Conservation (phyloP, 1,140 invertebrate genomes). For the Aphelinus certus region DNA sequence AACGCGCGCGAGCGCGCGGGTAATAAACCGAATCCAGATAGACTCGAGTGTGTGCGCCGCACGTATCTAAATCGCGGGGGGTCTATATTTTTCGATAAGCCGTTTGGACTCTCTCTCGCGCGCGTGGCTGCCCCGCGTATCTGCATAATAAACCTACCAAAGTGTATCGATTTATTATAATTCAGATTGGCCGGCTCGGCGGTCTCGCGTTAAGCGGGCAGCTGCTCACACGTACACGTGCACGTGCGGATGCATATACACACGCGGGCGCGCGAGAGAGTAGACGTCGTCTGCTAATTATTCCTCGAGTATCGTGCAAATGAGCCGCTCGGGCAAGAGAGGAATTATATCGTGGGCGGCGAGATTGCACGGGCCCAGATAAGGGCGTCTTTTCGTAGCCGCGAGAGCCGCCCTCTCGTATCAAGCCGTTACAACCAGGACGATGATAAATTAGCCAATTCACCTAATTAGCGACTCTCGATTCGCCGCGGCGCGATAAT, state of each 20-base stretch:
- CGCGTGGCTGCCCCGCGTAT: constrained; percentile 30
- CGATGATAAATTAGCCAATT: constrained; percentile 42
- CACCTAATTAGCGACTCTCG: constrained; percentile 38
- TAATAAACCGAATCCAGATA: too few species aligned
- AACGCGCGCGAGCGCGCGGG: too few species aligned
- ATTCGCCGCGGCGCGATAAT: constrained; percentile 38
- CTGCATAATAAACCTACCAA: constrained; percentile 11
- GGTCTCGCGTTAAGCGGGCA: constrained; percentile 40
- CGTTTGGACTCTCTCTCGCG: neutral
- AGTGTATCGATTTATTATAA: constrained; percentile 60
- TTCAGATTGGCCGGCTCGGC: constrained; percentile 56
- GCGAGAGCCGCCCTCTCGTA: constrained; percentile 30
- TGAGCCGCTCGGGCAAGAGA: constrained; percentile 46
- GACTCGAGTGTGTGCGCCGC: too few species aligned
- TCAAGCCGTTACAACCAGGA: constrained; percentile 34
- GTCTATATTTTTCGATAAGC: constrained; percentile 39
- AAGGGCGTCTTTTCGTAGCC: constrained; percentile 39
- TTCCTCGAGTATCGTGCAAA: constrained; percentile 55
- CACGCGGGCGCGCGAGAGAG: constrained; percentile 38
- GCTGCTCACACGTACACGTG: constrained; percentile 6
- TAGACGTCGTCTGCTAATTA: constrained; percentile 51
- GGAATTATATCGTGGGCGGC: constrained; percentile 40
- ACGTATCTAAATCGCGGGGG: constrained; percentile 14
- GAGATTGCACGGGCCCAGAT: constrained; percentile 25
- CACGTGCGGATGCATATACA: constrained; percentile 31